Conservation (phyloP, 2,888 invertebrate species). For the Drosophila atroscutellata region DNA sequence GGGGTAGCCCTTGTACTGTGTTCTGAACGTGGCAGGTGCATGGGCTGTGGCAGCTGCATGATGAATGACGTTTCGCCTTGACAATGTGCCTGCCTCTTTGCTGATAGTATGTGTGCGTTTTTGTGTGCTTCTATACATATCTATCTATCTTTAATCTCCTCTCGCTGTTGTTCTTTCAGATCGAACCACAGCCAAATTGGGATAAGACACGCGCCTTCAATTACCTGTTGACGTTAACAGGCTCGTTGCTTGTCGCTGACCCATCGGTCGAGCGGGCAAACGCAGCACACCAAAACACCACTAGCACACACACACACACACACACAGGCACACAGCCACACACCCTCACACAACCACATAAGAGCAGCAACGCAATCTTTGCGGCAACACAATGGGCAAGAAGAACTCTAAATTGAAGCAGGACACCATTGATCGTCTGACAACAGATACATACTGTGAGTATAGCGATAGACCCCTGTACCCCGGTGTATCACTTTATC, state of each 20-base stretch:
- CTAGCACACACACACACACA: background rate
- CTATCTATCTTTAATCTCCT: constrained; percentile 53
- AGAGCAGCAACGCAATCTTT: constrained; percentile 38
- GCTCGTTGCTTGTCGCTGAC: constrained; percentile 36
- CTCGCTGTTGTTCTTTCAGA: constrained; percentile 62
- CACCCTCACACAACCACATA: background rate
- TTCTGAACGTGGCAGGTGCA: constrained; percentile 47
- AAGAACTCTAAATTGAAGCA: constrained; percentile 98
- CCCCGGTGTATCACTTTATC: background rate
- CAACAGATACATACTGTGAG: constrained; percentile 97
- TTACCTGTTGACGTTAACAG: constrained; percentile 59
- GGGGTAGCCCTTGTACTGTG: background rate
- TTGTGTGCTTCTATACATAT: background rate
- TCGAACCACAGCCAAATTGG: constrained; percentile 49
- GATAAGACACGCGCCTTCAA: constrained; percentile 74
- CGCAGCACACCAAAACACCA: background rate
- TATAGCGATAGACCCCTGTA: constrained; percentile 70
- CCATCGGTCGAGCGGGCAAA: constrained; percentile 7
- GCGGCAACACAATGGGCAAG: constrained; percentile 92
- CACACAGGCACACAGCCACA: background rate
- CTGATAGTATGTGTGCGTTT: constrained; percentile 4
- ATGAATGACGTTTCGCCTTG: constrained; percentile 51
- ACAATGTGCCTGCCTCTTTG: constrained; percentile 37
- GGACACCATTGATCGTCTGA: constrained; percentile 96
- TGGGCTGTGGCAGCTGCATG: constrained; percentile 38